Conservation (phyloP, 1,140 invertebrate genomes). For the Archegozetes longisetosus region DNA sequence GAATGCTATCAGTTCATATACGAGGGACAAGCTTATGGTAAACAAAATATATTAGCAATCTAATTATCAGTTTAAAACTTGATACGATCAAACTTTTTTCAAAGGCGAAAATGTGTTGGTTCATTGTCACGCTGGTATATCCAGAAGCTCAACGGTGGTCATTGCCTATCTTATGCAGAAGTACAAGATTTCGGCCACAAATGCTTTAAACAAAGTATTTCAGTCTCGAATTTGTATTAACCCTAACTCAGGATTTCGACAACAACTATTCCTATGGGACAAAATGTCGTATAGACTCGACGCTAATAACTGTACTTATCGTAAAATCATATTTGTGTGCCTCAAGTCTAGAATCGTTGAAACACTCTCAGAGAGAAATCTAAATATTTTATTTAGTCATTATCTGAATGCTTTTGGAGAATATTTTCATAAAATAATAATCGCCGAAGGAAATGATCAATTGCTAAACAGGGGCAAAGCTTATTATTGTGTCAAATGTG, state of each 20-base stretch:
- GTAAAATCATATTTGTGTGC: no score
- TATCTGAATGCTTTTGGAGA: no score
- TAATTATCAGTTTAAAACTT: no score
- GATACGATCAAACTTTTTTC: no score
- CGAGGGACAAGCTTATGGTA: not conserved
- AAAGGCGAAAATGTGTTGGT: slow-evolving; percentile 20
- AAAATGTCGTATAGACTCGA: not conserved
- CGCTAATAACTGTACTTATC: not conserved
- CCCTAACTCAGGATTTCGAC: slow-evolving; percentile 61
- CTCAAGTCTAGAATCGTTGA: no score
- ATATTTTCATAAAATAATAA: no score
- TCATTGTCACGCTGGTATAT: slow-evolving; percentile 56
- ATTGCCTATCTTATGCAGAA: slow-evolving; percentile 72
- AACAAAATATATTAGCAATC: no score
- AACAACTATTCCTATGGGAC: slow-evolving; percentile 37
- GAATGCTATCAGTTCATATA: not conserved
- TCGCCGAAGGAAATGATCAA: no score
- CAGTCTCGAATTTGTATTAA: slow-evolving; percentile 32
- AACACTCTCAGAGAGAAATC: no score
- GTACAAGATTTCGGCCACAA: slow-evolving; percentile 49
- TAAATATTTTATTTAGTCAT: no score
- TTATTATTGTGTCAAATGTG: no score
- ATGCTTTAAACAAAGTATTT: slow-evolving; percentile 42
- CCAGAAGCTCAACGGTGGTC: slow-evolving; percentile 59
- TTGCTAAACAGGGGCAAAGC: no score